Evolutionary conservation across 2,888 invertebrate genomes (phyloP).

Genomic region (Ormyrus nitidulus): DNA sequence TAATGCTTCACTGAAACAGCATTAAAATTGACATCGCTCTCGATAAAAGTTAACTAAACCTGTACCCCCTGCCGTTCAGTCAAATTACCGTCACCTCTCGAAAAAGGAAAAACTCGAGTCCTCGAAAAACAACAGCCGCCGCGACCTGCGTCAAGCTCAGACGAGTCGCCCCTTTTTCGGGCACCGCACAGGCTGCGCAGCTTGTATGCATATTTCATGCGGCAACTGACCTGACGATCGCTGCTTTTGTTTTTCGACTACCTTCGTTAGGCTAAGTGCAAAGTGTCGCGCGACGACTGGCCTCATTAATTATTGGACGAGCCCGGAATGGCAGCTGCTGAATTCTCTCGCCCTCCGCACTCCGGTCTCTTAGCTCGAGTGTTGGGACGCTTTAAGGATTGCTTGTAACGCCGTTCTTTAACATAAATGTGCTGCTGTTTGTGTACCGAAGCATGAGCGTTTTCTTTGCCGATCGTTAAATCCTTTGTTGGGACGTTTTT

Average conservation of each 20-base stretch:
- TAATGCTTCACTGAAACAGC: too few species aligned
- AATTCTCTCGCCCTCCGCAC: neutral
- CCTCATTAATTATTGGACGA: constrained; percentile 50
- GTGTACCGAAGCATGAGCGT: neutral
- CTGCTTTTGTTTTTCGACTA: constrained; percentile 4
- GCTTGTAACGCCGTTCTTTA: constrained; percentile 1
- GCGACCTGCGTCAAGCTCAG: neutral
- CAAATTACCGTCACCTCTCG: too few species aligned
- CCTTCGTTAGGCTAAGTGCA: constrained; percentile 53
- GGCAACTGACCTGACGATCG: constrained; percentile 30
- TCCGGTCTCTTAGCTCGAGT: neutral
- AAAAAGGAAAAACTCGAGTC: neutral
- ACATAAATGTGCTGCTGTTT: neutral
- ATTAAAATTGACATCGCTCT: too few species aligned
- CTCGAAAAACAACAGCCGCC: neutral
- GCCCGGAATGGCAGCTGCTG: neutral
- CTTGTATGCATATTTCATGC: constrained; percentile 32
- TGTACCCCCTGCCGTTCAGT: too few species aligned
- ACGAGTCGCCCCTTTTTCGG: too few species aligned
- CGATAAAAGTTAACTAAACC: too few species aligned
- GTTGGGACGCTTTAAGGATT: constrained; percentile 7
- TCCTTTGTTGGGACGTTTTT: too few species aligned
- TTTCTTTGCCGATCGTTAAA: too few species aligned
- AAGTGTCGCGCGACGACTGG: constrained; percentile 45
- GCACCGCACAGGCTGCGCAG: too few species aligned